phyloP scores from a whole-genome alignment of 35 echinoderm and acorn worm species.

The Anneissia japonica region DNA sequence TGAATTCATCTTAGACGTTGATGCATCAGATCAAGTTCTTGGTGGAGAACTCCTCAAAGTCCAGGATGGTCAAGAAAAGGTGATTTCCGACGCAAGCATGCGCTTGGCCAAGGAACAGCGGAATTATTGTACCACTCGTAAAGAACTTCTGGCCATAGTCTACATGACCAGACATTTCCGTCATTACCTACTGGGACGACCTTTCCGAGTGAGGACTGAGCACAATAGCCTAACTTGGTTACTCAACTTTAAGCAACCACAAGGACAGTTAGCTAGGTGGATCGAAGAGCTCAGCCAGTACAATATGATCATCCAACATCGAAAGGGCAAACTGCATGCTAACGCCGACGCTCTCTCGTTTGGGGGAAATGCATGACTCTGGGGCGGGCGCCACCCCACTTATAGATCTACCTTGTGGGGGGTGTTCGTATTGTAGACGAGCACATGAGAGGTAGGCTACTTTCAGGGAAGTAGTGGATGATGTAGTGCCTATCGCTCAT shows the following conservation, averaged over 20 bases:
- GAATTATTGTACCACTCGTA: conserved; percentile 23
- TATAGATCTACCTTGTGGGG: conserved; percentile 1
- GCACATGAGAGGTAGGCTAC: conserved; percentile 2
- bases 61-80: conserved; percentile 22
- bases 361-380: neutral
- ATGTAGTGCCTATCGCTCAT: conserved; percentile 6
- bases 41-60: conserved; percentile 40
- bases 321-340: neutral
- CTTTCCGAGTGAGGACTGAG: conserved; percentile 18
- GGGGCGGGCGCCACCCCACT: neutral
- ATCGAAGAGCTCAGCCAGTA: conserved; percentile 27
- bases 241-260: conserved; percentile 13
- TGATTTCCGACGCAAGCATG: conserved; percentile 16
- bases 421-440: conserved; percentile 5
- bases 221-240: conserved; percentile 42
- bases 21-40: conserved; percentile 33
- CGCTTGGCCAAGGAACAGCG: conserved; percentile 10
- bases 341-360: conserved; percentile 1
- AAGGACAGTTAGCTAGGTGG: conserved; percentile 9
- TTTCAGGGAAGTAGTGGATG: too few relatives aligned
- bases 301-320: conserved; percentile 6
- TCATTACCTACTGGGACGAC: conserved; percentile 34
- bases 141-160: conserved; percentile 27
- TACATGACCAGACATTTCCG: conserved; percentile 26
- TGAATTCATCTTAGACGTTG: conserved; percentile 35